Percentiles rank a stretch among this genome's conserved stretches.
Evolutionary conservation across 2,113 vertebrate genomes (phyloP).

Genomic region (Gallinago undulata): DNA sequence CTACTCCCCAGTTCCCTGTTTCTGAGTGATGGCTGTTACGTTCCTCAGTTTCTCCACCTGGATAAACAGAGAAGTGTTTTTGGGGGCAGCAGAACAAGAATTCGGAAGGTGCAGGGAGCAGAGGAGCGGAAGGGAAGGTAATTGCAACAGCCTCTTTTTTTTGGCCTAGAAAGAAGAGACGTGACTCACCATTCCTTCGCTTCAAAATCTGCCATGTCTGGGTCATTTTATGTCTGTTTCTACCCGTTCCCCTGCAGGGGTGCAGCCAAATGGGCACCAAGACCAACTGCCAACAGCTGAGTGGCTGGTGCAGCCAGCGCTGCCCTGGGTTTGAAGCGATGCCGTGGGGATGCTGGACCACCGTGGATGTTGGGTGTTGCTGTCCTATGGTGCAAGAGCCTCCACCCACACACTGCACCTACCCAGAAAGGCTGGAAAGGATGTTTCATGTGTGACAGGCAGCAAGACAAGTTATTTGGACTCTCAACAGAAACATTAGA

Average conservation of each 20-base stretch:
- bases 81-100: not conserved
- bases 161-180: not conserved
- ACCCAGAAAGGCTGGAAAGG: not conserved
- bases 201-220: not conserved
- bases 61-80: not conserved
- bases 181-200: not conserved
- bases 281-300: not conserved
- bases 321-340: not conserved
- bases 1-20: not conserved
- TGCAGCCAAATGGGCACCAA: not conserved
- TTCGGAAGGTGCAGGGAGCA: not conserved
- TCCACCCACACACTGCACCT: not conserved
- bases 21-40: accelerated
- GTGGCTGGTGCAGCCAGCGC: not conserved
- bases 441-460: not conserved
- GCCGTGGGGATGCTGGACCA: not conserved
- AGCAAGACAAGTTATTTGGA: not conserved
- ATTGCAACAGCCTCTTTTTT: not conserved
- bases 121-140: not conserved
- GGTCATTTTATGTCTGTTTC: accelerated
- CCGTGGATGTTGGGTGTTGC: not conserved
- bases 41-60: not conserved
- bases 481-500: not conserved
- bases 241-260: accelerated
- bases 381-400: accelerated